Evolutionary conservation across 2,888 invertebrate genomes (phyloP), one percentile per base, ranked within the genome.

Genomic region (Antheraea yamamai): DNA sequence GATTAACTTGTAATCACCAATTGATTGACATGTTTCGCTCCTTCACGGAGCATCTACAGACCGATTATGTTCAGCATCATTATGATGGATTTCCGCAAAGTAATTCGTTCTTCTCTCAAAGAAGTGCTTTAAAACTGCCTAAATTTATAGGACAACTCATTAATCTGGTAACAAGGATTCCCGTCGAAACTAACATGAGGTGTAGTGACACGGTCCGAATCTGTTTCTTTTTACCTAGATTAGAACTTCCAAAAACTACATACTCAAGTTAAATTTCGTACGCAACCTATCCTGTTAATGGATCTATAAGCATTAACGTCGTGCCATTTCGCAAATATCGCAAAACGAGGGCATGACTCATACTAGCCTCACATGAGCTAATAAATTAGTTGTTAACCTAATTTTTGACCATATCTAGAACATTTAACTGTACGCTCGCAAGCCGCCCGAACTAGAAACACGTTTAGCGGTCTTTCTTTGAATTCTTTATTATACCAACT

Each of bases 301-400:
- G 26, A 55, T 20, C 20, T 64, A 70, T 23, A 14, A 64, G 23
- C 39, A 70, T 55, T 73, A 72, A 64, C 52, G n/a, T 73, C 30
- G 72, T 30, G 39, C n/a, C 66, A 47, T 70, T 73, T 30, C 30
- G 70, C 70, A 20, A 74, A 74, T 70, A 70, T 26, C 64, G 2
- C 26, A 64, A 70, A 70, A 74, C 52, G 55, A 16, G 70, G 74
- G 16, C 73, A 61, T 76, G 76, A 76, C 77, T 80, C 76, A 76
- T 18, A 68, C 68, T 77, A 71, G 71, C 75, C 47, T 76, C 73
- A 74, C 30, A 74, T 47, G 23, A 75, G 77, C 79, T 77, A 77
- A 81, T 82, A 85, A 88, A 89, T 87, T 84, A 86, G 77, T 85
- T 78, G 85, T 89, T 89, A 88, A 86, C 89, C 88, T 82, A 87